A percentile compares a stretch with the other conserved stretches of the same genome.
Conservation (phyloP, 2,113 vertebrate genomes). For the Brienomyrus longianalis region DNA sequence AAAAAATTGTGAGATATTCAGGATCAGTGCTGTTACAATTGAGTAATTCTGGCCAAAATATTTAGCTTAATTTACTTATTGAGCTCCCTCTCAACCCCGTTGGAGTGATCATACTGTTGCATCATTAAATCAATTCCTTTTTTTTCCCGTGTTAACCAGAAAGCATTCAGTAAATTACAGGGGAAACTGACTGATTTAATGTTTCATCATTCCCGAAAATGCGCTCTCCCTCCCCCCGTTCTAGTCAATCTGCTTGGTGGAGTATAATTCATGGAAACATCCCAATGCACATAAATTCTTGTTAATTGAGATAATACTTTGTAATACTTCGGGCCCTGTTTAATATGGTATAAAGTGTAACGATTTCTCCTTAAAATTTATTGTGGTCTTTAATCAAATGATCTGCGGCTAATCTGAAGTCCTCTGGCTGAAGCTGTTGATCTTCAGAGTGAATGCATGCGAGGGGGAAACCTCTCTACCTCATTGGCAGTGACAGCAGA, state of each 20-base stretch:
- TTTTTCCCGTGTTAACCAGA: not conserved
- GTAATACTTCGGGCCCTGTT: constrained; percentile 7
- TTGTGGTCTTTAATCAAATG: constrained; percentile 20
- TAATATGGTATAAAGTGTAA: constrained; percentile 19
- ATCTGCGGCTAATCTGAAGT: not conserved
- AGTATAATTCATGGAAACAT: not conserved
- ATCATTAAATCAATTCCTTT: not conserved
- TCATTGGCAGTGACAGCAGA: not conserved
- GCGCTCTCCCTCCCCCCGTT: not conserved
- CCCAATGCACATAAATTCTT: constrained; percentile 16
- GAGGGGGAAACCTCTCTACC: not conserved
- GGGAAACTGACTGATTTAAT: not conserved
- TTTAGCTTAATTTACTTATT: not conserved
- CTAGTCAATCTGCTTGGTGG: not conserved
- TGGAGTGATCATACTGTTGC: not conserved
- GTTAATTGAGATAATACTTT: constrained; percentile 13
- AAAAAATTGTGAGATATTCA: not conserved
- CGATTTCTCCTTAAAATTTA: constrained; percentile 16
- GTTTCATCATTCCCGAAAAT: not conserved
- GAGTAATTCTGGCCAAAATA: not conserved
- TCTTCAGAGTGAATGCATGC: not conserved
- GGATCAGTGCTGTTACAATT: not conserved
- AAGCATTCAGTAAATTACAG: constrained; percentile 7
- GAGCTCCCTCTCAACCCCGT: not conserved
- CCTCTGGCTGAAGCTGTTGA: not conserved